A percentile compares a stretch with the other conserved stretches of the same genome.
These are phyloP conservation scores for Blennius ocellaris DNA, from an alignment of 2,113 vertebrate genomes.

Conservation along the genomic window DNA sequence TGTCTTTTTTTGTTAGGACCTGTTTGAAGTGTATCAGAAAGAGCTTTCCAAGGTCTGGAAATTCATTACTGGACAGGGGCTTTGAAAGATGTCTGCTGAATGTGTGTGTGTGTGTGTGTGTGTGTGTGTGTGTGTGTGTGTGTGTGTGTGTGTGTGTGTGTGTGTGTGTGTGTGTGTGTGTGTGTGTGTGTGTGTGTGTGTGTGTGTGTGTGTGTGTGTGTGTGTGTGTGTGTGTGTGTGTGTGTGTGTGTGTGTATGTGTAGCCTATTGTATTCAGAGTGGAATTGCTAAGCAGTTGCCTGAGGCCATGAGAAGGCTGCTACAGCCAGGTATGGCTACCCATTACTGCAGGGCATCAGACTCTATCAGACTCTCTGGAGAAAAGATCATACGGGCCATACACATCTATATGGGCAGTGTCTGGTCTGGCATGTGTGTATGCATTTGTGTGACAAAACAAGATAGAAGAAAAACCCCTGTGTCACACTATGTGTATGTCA, in stretches of 20 bases:
- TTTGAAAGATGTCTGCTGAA: constrained; percentile 78
- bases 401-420: constrained; percentile 64
- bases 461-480: constrained; percentile 31
- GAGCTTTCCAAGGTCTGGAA: constrained; percentile 83
- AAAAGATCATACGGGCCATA: constrained; percentile 70
- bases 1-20: constrained; percentile 75
- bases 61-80: constrained; percentile 83
- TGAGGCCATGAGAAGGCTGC: constrained; percentile 78
- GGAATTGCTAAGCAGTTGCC: constrained; percentile 87
- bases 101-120: constrained; percentile 55
- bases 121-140: constrained; percentile 56
- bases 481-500: constrained; percentile 8
- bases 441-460: constrained; percentile 61
- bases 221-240: constrained; percentile 43
- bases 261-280: constrained; percentile 81
- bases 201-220: constrained; percentile 33
- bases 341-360: constrained; percentile 82
- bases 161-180: constrained; percentile 58
- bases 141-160: constrained; percentile 53
- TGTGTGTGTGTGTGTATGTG: constrained; percentile 48
- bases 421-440: constrained; percentile 42
- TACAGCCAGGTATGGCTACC: constrained; percentile 80
- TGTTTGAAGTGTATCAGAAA: constrained; percentile 85
- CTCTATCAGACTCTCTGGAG: constrained; percentile 81
- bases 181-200: constrained; percentile 46